Percentiles rank a stretch among this genome's conserved stretches.
Evolutionary conservation across 2,113 vertebrate species (phyloP).

Genomic region (Ahaetulla prasina): DNA sequence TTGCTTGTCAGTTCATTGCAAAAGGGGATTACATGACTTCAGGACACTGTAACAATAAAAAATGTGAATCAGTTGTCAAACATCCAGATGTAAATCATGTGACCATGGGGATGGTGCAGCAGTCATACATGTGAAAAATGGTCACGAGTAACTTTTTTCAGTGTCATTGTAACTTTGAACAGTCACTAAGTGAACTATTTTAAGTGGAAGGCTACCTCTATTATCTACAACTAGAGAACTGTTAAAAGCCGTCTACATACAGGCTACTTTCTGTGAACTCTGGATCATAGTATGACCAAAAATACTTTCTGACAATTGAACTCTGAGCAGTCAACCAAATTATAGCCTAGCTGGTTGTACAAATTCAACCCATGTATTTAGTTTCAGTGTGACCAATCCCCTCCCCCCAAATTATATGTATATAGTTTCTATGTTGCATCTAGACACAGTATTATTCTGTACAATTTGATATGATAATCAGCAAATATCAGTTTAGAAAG

Average conservation of each 20-base stretch:
- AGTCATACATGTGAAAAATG: too few relatives aligned
- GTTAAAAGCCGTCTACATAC: neutral
- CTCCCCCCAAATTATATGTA: neutral
- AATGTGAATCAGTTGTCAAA: too few relatives aligned
- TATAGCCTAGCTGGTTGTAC: neutral
- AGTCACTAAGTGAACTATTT: too few relatives aligned
- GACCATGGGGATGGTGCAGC: too few relatives aligned
- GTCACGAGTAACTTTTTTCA: too few relatives aligned
- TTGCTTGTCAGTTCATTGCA: too few relatives aligned
- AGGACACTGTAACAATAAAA: too few relatives aligned
- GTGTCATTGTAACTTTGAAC: too few relatives aligned
- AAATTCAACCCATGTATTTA: neutral
- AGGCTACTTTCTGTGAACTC: neutral
- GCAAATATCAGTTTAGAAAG: neutral
- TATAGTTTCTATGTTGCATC: neutral
- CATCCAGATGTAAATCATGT: too few relatives aligned
- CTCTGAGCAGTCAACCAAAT: neutral
- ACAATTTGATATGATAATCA: neutral
- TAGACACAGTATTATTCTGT: neutral
- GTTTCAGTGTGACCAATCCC: neutral
- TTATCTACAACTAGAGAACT: neutral
- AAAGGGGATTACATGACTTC: too few relatives aligned
- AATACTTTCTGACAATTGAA: neutral
- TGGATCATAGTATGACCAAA: neutral
- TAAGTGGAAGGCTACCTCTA: neutral